Evolutionary conservation across 2,888 invertebrate species (phyloP).

Genomic region (Chrysolina haemoptera): DNA sequence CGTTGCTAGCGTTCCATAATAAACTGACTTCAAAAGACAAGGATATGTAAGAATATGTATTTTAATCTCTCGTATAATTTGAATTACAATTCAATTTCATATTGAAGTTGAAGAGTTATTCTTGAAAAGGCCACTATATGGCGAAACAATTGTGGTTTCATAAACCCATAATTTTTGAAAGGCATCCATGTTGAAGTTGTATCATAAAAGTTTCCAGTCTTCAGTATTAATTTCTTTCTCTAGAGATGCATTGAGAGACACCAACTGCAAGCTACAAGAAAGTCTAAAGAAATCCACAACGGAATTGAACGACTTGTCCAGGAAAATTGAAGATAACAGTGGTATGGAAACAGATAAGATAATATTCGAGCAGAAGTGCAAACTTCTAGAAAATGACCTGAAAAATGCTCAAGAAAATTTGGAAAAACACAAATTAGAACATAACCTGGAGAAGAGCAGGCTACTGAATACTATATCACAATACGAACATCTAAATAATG

Average conservation of each 20-base stretch:
- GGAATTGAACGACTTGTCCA: slow-evolving; percentile 51
- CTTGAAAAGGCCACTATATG: no score
- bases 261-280: slow-evolving; percentile 56
- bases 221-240: slow-evolving; percentile 16
- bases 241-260: slow-evolving; percentile 53
- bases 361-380: slow-evolving; percentile 46
- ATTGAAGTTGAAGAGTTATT: no score
- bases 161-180: no score
- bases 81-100: background rate
- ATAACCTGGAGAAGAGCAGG: slow-evolving; percentile 38
- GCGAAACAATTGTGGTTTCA: no score
- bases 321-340: slow-evolving; percentile 49
- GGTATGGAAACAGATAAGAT: slow-evolving; percentile 29
- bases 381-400: slow-evolving; percentile 50
- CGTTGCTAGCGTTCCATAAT: slow-evolving; percentile 52
- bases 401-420: slow-evolving; percentile 41
- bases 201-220: no score
- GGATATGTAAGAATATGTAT: slow-evolving; percentile 56
- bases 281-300: slow-evolving; percentile 51
- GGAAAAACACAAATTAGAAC: slow-evolving; percentile 31
- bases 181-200: no score
- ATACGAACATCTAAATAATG: slow-evolving; percentile 41
- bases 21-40: slow-evolving; percentile 54
- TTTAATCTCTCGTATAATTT: slow-evolving; percentile 3
- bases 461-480: slow-evolving; percentile 36